These are phyloP conservation scores for Cynocephalus volans DNA, from an alignment of 2,113 vertebrate genomes.

Conservation along the genomic window DNA sequence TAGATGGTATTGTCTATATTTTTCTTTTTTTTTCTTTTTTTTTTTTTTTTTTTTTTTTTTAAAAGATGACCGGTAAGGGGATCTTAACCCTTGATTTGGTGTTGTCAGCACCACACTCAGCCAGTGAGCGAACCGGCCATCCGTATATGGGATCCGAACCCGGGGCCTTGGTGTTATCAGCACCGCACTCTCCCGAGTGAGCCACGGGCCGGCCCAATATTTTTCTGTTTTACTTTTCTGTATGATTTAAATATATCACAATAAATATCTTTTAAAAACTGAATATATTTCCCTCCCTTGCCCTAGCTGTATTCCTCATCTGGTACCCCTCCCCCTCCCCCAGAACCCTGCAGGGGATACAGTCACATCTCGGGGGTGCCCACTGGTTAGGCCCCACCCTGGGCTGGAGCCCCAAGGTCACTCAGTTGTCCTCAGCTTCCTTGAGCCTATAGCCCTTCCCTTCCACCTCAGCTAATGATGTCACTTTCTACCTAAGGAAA, in stretches of 20 bases:
- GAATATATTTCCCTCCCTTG: neutral
- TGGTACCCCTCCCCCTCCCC: neutral
- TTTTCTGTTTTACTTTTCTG: too few relatives aligned
- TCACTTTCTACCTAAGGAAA: constrained; percentile 43
- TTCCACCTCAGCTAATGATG: neutral
- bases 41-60: neutral
- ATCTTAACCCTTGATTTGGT: too few relatives aligned
- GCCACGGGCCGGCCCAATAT: too few relatives aligned
- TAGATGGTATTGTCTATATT: neutral
- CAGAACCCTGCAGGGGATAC: neutral
- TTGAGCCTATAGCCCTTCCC: neutral
- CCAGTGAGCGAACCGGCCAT: too few relatives aligned
- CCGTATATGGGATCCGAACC: too few relatives aligned
- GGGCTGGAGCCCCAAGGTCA: neutral
- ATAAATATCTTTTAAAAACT: neutral
- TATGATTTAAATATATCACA: too few relatives aligned
- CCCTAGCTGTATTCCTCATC: neutral
- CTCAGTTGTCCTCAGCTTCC: neutral
- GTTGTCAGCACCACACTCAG: too few relatives aligned
- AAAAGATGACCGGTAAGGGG: too few relatives aligned
- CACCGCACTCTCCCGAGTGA: too few relatives aligned
- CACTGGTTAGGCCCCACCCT: neutral
- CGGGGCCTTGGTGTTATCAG: too few relatives aligned
- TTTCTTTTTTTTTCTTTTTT: neutral
- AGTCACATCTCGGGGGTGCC: neutral